Base-by-base conservation (phyloP, 37 sponge, comb jelly and placozoan species). In the Halichondria panicea region DNA sequence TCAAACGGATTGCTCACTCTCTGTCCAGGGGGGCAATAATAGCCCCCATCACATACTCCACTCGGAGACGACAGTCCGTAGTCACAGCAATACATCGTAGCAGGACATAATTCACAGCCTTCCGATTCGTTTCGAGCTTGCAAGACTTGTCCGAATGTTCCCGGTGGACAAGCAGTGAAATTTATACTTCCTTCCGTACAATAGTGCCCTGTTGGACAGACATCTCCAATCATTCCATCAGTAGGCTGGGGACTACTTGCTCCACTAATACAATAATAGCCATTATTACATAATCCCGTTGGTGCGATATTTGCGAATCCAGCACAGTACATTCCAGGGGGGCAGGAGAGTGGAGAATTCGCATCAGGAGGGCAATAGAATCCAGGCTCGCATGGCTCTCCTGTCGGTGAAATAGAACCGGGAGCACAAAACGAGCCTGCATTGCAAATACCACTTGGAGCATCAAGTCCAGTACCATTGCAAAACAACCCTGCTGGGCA, bases 41-140 rank as follows among this genome's bases (percentile, higher is more conserved):
- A 58, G 25, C 60, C 60, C 7, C 27, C 25, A 58, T 58, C 25
- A 21, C 60, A 58, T 7, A 58, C 60, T 58, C 60, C 60, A 24
- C 27, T 25, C n/a, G 60, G 60, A n/a, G 60, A 58, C 12, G 60
- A 58, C 27, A 58, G 60, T 7, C 60, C 60, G n/a, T 58, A 24
- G 12, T 21, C 25, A 22, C 60, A 21, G n/a, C 60, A 58, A 58
- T 25, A 58, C 60, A 58, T 58, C n/a, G 27, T 12, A 7, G 12
- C 60, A 58, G 60, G 60, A 22, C 60, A 58, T n/a, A 22, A 6
- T 25, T 25, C n/a, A 22, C 60, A 58, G 19, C 60, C 60, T 11
- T 58, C 25, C 27, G n/a, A n/a, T n/a, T 58, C 60, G n/a, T 58
- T 58, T 21, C 27, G 27, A 24, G 60, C 60, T 58, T 27, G 27